These are phyloP conservation scores for Bergia sp. DNA, from an alignment of 92 coral and sea anemone species.

Conservation along the genomic window DNA sequence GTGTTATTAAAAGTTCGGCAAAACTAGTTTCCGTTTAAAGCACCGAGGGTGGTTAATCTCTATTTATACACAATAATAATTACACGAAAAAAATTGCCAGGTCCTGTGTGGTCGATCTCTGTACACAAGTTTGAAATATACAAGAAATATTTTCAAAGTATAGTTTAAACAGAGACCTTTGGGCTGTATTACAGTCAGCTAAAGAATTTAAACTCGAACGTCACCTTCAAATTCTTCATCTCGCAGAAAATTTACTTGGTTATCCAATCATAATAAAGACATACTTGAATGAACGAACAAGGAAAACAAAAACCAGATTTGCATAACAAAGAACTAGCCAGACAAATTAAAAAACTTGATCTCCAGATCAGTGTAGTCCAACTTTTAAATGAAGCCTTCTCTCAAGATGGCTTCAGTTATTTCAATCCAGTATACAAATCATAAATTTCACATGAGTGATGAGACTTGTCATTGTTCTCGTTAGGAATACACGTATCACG, in stretches of 20 bases:
- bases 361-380: not conserved
- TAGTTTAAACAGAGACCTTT: too few relatives aligned
- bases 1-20: too few relatives aligned
- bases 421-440: not conserved
- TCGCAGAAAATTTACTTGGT: not conserved
- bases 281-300: conserved; percentile 28
- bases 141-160: too few relatives aligned
- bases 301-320: conserved; percentile 28
- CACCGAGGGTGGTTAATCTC: too few relatives aligned
- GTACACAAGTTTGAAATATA: too few relatives aligned
- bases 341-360: not conserved
- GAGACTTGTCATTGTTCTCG: not conserved
- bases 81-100: too few relatives aligned
- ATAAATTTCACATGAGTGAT: conserved; percentile 3
- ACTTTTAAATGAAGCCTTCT: not conserved
- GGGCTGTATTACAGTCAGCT: too few relatives aligned
- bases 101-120: too few relatives aligned
- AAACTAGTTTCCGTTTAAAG: too few relatives aligned
- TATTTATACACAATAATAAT: too few relatives aligned
- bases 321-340: conserved; percentile 24
- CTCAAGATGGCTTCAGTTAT: not conserved
- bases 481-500: not conserved
- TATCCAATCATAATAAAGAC: not conserved
- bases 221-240: not conserved
- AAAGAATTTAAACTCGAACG: not conserved